A percentile compares a stretch with the other conserved stretches of the same genome.
Conservation (phyloP, 2,113 vertebrate genomes). For the Prinia subflava region DNA sequence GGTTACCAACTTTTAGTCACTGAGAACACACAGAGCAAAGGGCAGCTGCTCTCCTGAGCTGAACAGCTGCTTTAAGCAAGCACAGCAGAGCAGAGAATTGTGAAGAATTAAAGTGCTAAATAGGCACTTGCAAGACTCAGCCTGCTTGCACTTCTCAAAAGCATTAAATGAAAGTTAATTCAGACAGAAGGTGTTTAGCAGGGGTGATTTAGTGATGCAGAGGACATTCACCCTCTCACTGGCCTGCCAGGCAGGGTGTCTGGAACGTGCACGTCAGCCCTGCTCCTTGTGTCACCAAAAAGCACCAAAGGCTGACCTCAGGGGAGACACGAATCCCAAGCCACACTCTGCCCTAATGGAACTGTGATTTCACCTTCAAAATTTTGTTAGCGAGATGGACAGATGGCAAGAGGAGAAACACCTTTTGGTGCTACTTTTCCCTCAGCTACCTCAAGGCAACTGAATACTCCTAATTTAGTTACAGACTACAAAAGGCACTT, state of each 20-base stretch:
- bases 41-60: not conserved
- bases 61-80: not conserved
- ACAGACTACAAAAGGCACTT: not conserved
- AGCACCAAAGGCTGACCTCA: not conserved
- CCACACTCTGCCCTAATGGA: not conserved
- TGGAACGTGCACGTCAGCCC: rapidly evolving
- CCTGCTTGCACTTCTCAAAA: not conserved
- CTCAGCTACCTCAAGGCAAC: not conserved
- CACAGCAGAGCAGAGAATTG: not conserved
- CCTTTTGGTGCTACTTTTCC: not conserved
- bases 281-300: not conserved
- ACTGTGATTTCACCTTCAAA: not conserved
- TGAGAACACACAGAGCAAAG: not conserved
- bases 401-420: not conserved
- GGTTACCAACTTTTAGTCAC: not conserved
- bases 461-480: not conserved
- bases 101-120: not conserved
- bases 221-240: not conserved
- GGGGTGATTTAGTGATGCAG: not conserved
- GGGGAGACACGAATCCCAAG: not conserved
- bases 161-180: not conserved
- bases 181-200: not conserved
- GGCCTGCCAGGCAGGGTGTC: not conserved
- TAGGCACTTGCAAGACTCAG: not conserved
- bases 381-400: not conserved